Percentiles rank a stretch among this genome's conserved stretches.
phyloP scores from a whole-genome alignment of 2,113 vertebrate species.

The Lycocorax pyrrhopterus region DNA sequence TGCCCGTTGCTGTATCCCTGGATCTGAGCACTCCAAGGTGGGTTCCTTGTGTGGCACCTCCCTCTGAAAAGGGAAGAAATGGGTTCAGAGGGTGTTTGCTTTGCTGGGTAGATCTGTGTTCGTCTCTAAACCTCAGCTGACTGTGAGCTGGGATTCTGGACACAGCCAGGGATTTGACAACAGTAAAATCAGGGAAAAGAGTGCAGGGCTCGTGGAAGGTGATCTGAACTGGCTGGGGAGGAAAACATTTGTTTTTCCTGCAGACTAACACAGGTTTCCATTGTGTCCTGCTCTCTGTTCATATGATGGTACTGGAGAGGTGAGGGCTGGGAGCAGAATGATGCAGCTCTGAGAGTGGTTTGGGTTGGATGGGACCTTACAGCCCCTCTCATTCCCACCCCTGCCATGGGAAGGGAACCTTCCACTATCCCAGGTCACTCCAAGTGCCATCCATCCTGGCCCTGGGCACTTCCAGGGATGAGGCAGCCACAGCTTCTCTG shows the following conservation, averaged over 20 bases:
- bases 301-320: fast-evolving
- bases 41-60: not conserved
- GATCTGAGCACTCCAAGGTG: not conserved
- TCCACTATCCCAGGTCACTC: fast-evolving
- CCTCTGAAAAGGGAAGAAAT: not conserved
- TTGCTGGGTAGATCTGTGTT: not conserved
- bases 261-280: fast-evolving
- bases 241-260: not conserved
- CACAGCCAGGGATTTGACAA: not conserved
- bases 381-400: not conserved
- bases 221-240: not conserved
- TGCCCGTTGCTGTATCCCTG: fast-evolving
- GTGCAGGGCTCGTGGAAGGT: fast-evolving
- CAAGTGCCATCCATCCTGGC: fast-evolving
- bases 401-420: not conserved
- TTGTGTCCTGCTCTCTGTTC: not conserved
- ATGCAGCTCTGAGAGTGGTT: fast-evolving
- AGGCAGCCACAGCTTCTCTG: not conserved
- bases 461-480: not conserved
- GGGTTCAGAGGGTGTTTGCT: fast-evolving
- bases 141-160: not conserved
- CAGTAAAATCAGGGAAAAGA: not conserved
- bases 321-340: not conserved
- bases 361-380: not conserved
- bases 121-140: not conserved